Conservation (phyloP, 2,113 vertebrate species). For the Tilapia sparmanii region DNA sequence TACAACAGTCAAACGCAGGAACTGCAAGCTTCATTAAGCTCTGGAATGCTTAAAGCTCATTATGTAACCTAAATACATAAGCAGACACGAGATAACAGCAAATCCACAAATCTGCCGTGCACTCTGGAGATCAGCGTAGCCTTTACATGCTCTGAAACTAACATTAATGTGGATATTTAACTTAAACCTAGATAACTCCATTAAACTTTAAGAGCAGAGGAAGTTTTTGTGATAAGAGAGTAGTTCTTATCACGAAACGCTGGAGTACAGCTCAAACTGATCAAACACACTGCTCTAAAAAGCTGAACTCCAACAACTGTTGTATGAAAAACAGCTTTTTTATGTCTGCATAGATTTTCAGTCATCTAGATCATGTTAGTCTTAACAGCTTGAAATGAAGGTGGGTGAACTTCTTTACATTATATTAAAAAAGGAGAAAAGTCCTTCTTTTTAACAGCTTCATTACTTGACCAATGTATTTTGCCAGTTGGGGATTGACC, state of each 20-base stretch:
- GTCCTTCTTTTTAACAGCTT: neutral
- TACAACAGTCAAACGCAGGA: neutral
- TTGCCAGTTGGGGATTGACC: neutral
- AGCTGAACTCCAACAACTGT: neutral
- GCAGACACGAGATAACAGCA: neutral
- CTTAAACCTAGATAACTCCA: neutral
- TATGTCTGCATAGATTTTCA: neutral
- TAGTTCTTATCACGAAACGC: neutral
- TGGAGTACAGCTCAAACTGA: neutral
- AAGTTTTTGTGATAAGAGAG: neutral
- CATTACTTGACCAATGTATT: neutral
- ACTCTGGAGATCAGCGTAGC: neutral
- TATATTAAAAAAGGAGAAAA: neutral
- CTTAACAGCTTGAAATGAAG: neutral
- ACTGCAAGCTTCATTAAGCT: neutral
- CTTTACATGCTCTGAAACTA: neutral
- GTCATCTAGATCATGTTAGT: neutral
- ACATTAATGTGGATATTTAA: neutral
- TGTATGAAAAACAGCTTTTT: neutral
- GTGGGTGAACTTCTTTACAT: neutral
- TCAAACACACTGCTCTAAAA: neutral
- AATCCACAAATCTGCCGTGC: neutral
- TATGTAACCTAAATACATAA: neutral
- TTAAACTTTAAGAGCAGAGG: neutral
- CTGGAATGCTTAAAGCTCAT: neutral